Percentiles rank a stretch among this genome's conserved stretches.
These are phyloP conservation scores for Ophraella communa DNA, from an alignment of 2,888 invertebrate genomes.

Conservation along the genomic window DNA sequence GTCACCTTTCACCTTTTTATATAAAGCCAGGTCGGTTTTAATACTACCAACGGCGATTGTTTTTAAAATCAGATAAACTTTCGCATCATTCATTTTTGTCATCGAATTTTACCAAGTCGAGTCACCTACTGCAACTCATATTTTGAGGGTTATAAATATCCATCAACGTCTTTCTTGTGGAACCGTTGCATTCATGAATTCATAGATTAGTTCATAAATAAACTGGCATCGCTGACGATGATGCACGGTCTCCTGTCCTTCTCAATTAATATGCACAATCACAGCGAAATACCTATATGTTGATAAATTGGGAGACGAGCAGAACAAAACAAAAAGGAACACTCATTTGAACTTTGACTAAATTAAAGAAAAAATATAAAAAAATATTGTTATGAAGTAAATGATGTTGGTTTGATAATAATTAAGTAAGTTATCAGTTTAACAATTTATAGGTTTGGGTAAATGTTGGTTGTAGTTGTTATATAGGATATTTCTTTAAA, in stretches of 20 bases:
- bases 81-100: slow-evolving; percentile 18
- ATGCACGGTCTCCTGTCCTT: slow-evolving; percentile 42
- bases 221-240: slow-evolving; percentile 35
- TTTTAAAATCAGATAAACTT: slow-evolving; percentile 11
- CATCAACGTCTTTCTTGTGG: slow-evolving; percentile 40
- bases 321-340: neutral
- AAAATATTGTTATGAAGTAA: no score
- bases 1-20: neutral
- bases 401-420: no score
- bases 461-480: no score
- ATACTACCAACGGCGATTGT: neutral
- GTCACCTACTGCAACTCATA: slow-evolving; percentile 11
- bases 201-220: slow-evolving; percentile 6
- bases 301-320: neutral
- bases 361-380: no score
- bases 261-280: slow-evolving; percentile 41
- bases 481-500: no score
- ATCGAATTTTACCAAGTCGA: slow-evolving; percentile 1
- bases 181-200: slow-evolving; percentile 20
- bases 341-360: neutral
- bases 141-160: slow-evolving; percentile 34
- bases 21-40: neutral
- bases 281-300: neutral
- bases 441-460: no score
- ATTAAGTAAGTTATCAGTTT: no score